These are phyloP conservation scores for Drosophila pachea DNA, from an alignment of 1,140 invertebrate genomes.

Conservation along the genomic window DNA sequence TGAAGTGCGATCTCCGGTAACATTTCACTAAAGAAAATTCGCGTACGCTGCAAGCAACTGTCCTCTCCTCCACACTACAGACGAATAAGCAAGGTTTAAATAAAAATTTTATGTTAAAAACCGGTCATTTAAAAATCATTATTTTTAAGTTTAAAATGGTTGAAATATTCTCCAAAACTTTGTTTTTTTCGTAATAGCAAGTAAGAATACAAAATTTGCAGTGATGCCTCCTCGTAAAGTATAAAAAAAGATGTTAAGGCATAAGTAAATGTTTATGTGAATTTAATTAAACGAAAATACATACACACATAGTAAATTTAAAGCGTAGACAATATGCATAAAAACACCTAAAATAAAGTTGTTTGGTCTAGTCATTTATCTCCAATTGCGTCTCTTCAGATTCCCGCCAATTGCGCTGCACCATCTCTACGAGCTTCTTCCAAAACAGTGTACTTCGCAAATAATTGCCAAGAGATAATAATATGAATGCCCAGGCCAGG, in stretches of 20 bases:
- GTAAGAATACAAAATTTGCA: conserved; percentile 51
- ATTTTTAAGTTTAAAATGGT: conserved; percentile 29
- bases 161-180: conserved; percentile 37
- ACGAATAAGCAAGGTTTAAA: conserved; percentile 12
- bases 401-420: conserved; percentile 93
- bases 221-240: conserved; percentile 24
- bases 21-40: not conserved
- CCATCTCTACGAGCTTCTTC: conserved; percentile 88
- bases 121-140: conserved; percentile 6
- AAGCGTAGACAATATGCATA: conserved; percentile 11
- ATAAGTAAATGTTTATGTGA: conserved; percentile 73
- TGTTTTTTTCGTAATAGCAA: conserved; percentile 35
- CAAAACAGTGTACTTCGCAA: conserved; percentile 89
- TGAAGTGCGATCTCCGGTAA: conserved; percentile 4
- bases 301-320: conserved; percentile 59
- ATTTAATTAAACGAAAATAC: conserved; percentile 73
- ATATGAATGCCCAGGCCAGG: conserved; percentile 91
- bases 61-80: conserved; percentile 2
- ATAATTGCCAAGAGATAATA: conserved; percentile 87
- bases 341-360: not conserved
- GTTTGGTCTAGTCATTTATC: conserved; percentile 52
- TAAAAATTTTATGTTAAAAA: conserved; percentile 39
- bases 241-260: conserved; percentile 38
- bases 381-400: conserved; percentile 91
- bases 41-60: conserved; percentile 10